These are phyloP conservation scores for Colletes collaris DNA, from an alignment of 2,888 invertebrate species.

Conservation along the genomic window DNA sequence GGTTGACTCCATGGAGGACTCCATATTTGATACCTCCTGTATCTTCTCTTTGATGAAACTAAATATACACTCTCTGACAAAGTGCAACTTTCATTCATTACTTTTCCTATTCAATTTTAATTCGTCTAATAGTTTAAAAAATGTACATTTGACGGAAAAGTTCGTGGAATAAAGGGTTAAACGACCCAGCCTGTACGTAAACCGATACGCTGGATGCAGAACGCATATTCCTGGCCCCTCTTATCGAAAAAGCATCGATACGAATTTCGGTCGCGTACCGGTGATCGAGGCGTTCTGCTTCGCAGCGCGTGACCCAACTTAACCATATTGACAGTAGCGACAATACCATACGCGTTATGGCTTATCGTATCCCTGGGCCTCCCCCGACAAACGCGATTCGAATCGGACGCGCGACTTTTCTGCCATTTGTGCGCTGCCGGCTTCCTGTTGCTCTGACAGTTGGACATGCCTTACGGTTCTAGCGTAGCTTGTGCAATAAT, in stretches of 20 bases:
- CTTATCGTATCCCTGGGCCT: conserved; percentile 15
- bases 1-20: too few relatives aligned
- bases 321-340: conserved; percentile 38
- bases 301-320: conserved; percentile 54
- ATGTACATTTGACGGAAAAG: too few relatives aligned
- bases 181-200: too few relatives aligned
- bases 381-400: background rate
- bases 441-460: background rate
- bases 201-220: conserved; percentile 8
- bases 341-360: conserved; percentile 23
- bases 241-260: conserved; percentile 44
- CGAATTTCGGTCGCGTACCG: conserved; percentile 53
- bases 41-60: too few relatives aligned
- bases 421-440: background rate
- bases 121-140: too few relatives aligned
- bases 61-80: too few relatives aligned
- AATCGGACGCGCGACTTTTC: conserved; percentile 24
- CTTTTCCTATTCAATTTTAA: too few relatives aligned
- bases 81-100: too few relatives aligned
- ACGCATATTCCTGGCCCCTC: conserved; percentile 7
- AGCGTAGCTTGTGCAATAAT: too few relatives aligned
- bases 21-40: too few relatives aligned
- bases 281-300: conserved; percentile 26
- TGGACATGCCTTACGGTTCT: background rate
- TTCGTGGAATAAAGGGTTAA: too few relatives aligned